These are phyloP conservation scores for Meleagris gallopavo DNA, from an alignment of 2,113 vertebrate species.

Conservation along the genomic window DNA sequence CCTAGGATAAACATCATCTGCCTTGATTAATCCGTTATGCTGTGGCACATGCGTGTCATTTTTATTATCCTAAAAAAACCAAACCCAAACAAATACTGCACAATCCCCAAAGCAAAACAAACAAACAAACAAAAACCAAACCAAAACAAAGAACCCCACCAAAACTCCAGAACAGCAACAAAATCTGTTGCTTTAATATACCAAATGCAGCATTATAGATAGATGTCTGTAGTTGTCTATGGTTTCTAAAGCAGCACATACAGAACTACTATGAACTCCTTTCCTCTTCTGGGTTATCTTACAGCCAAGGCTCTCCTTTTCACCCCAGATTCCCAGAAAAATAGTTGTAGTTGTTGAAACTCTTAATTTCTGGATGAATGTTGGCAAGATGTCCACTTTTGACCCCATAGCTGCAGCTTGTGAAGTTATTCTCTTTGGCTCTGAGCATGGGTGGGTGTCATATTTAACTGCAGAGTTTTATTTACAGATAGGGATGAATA, in stretches of 20 bases:
- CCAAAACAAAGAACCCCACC: neutral
- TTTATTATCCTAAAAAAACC: slow-evolving; percentile 74
- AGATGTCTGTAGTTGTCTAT: neutral
- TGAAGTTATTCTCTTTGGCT: neutral
- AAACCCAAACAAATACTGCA: neutral
- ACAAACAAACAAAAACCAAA: neutral
- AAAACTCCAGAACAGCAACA: neutral
- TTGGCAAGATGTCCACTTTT: neutral
- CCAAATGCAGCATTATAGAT: neutral
- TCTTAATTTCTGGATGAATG: neutral
- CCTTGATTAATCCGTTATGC: slow-evolving; percentile 83
- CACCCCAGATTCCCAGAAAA: neutral
- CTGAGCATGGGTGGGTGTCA: neutral
- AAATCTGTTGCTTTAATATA: neutral
- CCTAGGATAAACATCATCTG: slow-evolving; percentile 82
- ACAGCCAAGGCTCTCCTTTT: neutral
- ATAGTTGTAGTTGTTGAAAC: neutral
- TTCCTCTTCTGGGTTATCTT: neutral
- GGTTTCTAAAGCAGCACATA: neutral
- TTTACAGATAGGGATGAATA: neutral
- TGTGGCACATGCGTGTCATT: slow-evolving; percentile 75
- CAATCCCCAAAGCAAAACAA: neutral
- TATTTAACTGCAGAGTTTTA: accelerated
- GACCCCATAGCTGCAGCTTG: neutral
- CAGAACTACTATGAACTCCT: neutral